Base-by-base conservation (phyloP, 30 jellyfish, hydroid and myxozoan genomes). In the Rhopilema esculentum region DNA sequence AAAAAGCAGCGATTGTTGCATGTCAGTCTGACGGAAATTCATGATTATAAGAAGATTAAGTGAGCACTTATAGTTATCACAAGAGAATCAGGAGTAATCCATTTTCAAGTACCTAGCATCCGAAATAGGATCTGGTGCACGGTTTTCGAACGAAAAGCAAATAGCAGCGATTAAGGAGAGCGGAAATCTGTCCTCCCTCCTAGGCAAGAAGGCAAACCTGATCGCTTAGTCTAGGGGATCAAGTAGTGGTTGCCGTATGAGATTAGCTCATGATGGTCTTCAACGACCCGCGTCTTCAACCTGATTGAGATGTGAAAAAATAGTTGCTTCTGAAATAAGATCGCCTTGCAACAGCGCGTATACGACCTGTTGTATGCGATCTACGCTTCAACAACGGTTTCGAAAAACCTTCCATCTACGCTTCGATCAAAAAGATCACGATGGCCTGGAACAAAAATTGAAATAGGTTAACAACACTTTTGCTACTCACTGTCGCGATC, bases 401-500 rank as follows among this genome's bases (percentile, higher is more conserved):
- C n/a, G n/a, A n/a, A n/a, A n/a, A n/a, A n/a, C n/a, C n/a, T n/a
- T n/a, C n/a, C n/a, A n/a, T n/a, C n/a, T n/a, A n/a, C n/a, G n/a
- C n/a, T n/a, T n/a, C n/a, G n/a, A n/a, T n/a, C n/a, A n/a, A n/a
- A n/a, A n/a, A n/a, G n/a, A n/a, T n/a, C n/a, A n/a, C n/a, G n/a
- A n/a, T n/a, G n/a, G n/a, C n/a, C n/a, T n/a, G n/a, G n/a, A n/a
- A n/a, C n/a, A n/a, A n/a, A n/a, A n/a, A n/a, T n/a, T n/a, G n/a
- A n/a, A n/a, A n/a, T n/a, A n/a, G n/a, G n/a, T n/a, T n/a, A n/a
- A n/a, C n/a, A n/a, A n/a, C n/a, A n/a, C 12, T 40, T 6, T 40
- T 40, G 57, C 57, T 40, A 40, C 90, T 68, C 64, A 65, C 90
- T 68, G 75, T 64, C 82, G 8, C 69, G 82, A 27, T 80, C 61